Evolutionary conservation across 1,140 invertebrate genomes (phyloP).

Genomic region (Drosophila paulistorum): DNA sequence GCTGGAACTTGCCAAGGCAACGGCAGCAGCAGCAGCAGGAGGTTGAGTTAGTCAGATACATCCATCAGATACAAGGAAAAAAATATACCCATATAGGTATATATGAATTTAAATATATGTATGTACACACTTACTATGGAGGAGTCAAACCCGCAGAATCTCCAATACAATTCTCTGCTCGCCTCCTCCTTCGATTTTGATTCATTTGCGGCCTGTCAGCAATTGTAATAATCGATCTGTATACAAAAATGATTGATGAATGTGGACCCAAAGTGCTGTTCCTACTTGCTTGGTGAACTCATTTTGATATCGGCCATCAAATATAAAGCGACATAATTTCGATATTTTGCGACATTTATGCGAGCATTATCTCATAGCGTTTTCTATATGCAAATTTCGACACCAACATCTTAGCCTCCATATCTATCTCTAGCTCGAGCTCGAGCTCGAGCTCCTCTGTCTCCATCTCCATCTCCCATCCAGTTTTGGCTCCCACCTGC

Average conservation of each 20-base stretch:
- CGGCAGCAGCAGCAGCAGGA: slow-evolving; percentile 54
- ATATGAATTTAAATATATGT: not conserved
- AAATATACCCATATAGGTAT: not conserved
- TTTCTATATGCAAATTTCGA: slow-evolving; percentile 55
- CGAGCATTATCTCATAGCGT: slow-evolving; percentile 47
- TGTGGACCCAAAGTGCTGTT: not conserved
- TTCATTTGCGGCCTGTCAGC: slow-evolving; percentile 47
- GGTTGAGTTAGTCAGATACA: slow-evolving; percentile 27
- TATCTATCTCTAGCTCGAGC: not conserved
- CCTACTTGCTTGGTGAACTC: not conserved
- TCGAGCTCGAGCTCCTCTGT: not conserved
- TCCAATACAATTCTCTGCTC: not conserved
- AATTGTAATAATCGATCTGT: slow-evolving; percentile 66
- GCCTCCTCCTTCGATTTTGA: not conserved
- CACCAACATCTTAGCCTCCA: not conserved
- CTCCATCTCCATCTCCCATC: not conserved
- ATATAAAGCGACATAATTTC: slow-evolving; percentile 45
- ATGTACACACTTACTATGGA: not conserved
- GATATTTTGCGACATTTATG: slow-evolving; percentile 45
- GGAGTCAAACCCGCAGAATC: slow-evolving; percentile 10
- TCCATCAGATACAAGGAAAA: not conserved
- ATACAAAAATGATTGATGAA: slow-evolving; percentile 57
- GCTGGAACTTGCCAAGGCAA: slow-evolving; percentile 26
- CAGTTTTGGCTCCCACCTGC: slow-evolving; percentile 27
- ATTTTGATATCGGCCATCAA: slow-evolving; percentile 12